These are phyloP conservation scores for Brachionus asplanchnoidis DNA, from an alignment of 1,140 invertebrate genomes.

Conservation along the genomic window DNA sequence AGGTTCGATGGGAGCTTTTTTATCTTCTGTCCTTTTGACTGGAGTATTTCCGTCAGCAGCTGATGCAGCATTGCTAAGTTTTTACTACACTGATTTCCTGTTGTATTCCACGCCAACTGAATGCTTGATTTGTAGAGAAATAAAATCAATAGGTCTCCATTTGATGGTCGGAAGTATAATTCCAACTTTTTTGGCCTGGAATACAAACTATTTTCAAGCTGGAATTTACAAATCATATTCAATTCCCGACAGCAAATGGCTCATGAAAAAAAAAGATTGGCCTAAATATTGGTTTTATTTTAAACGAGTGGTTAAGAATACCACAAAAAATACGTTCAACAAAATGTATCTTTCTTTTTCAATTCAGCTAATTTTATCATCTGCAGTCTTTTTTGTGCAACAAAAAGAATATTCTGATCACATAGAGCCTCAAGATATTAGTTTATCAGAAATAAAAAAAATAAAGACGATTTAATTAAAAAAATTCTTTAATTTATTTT, in stretches of 20 bases:
- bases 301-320: conserved; percentile 18
- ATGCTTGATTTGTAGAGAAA: conserved; percentile 30
- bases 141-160: conserved; percentile 22
- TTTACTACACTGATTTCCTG: neutral
- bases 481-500: too few relatives aligned
- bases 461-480: neutral
- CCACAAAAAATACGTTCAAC: neutral
- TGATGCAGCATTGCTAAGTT: neutral
- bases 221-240: conserved; percentile 1
- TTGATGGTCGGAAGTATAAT: conserved; percentile 19
- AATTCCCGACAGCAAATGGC: neutral
- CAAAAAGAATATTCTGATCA: conserved; percentile 19
- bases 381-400: neutral
- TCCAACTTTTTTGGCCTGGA: conserved; percentile 13
- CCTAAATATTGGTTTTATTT: conserved; percentile 2
- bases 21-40: neutral
- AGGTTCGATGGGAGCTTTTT: neutral
- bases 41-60: neutral
- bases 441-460: conserved; percentile 25
- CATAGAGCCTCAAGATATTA: neutral
- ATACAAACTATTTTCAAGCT: conserved; percentile 27
- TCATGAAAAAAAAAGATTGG: neutral
- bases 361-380: neutral
- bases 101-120: neutral
- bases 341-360: neutral